phyloP scores from a whole-genome alignment of 2,888 invertebrate species.

The Agelastica alni region DNA sequence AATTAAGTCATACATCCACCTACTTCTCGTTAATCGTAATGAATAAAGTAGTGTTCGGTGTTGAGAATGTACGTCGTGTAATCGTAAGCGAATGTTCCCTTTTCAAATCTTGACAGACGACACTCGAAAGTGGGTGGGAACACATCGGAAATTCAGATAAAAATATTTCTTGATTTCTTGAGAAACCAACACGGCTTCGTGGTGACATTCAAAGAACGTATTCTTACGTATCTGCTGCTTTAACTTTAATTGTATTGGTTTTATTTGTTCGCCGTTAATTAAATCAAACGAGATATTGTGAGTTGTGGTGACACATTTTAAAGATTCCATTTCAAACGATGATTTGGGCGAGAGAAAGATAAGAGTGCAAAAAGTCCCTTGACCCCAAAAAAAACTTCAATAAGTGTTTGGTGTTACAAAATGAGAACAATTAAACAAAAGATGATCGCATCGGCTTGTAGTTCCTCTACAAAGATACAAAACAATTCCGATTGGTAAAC shows the following conservation, averaged over 20 bases:
- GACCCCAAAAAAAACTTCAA: too few species aligned
- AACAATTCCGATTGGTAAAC: too few species aligned
- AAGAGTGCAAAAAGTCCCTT: too few species aligned
- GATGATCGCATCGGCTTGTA: too few species aligned
- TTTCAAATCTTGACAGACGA: slow-evolving; percentile 12
- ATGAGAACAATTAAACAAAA: too few species aligned
- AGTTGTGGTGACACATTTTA: too few species aligned
- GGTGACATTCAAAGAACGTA: not conserved
- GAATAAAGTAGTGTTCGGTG: slow-evolving; percentile 4
- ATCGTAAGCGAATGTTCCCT: slow-evolving; percentile 2
- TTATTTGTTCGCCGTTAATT: not conserved
- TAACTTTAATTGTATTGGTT: not conserved
- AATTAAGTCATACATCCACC: slow-evolving; percentile 9
- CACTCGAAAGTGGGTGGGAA: slow-evolving; percentile 4
- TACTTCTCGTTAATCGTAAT: slow-evolving; percentile 1
- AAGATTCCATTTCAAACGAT: too few species aligned
- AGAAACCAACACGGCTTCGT: not conserved
- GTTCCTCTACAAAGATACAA: too few species aligned
- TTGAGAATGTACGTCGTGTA: slow-evolving; percentile 5
- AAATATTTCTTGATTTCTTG: slow-evolving; percentile 10
- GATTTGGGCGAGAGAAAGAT: too few species aligned
- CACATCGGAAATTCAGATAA: slow-evolving; percentile 1
- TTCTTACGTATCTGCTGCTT: not conserved
- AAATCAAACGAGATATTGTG: too few species aligned
- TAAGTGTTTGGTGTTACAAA: too few species aligned